Conservation (phyloP, 2,888 invertebrate species). For the Strigamia crassipes region DNA sequence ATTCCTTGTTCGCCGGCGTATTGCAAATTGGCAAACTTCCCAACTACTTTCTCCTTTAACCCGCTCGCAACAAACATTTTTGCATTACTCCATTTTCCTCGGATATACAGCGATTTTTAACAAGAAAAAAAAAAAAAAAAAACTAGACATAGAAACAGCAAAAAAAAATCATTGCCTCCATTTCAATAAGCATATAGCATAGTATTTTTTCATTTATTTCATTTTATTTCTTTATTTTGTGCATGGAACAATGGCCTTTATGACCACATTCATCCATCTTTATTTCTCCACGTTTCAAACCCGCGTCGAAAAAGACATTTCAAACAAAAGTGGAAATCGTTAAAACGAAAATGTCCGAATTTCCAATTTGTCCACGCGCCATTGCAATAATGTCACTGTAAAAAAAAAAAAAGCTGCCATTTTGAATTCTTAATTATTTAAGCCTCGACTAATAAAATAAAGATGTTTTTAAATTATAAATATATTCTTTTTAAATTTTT, state of each 20-base stretch:
- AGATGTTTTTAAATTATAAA: too few species aligned
- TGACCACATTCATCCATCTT: constrained; percentile 22
- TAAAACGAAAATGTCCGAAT: background rate
- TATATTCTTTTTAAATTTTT: background rate
- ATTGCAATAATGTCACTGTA: too few species aligned
- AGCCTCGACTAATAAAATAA: too few species aligned
- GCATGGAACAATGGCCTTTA: constrained; percentile 14
- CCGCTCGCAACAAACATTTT: constrained; percentile 17
- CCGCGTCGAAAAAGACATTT: background rate
- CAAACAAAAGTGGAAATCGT: background rate
- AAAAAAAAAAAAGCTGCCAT: background rate
- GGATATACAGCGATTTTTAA: constrained; percentile 15
- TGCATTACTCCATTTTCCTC: constrained; percentile 1
- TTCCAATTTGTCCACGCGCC: background rate
- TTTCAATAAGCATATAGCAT: background rate
- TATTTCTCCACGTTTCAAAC: constrained; percentile 6
- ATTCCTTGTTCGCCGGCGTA: constrained; percentile 32
- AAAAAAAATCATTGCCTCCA: constrained; percentile 19
- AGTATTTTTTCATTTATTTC: background rate
- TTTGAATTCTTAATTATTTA: background rate
- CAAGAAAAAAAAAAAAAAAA: background rate
- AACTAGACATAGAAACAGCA: background rate
- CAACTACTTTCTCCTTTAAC: constrained; percentile 26
- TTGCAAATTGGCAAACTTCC: constrained; percentile 39
- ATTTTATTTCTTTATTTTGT: background rate